Base-by-base conservation (phyloP, 2,888 invertebrate species). In the Xylocampa areola region DNA sequence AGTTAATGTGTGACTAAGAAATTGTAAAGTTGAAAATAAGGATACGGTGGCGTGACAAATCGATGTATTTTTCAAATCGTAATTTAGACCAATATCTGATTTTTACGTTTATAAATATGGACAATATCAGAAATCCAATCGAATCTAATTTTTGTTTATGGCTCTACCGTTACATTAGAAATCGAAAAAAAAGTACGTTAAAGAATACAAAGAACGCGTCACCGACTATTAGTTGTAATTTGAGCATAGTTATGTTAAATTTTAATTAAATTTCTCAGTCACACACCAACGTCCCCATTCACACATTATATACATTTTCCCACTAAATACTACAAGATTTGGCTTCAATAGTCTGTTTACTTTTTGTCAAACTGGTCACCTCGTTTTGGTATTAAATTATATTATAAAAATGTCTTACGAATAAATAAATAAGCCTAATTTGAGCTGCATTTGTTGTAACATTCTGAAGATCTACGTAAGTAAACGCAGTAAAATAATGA, bases 341-440 rank as follows among this genome's bases (percentile, higher is more conserved):
- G 75, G 76, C 73, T 76, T 75, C 49, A 45, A 57, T 73, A 68
- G 62, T 70, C 68, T 69, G 73, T 50, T 43, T 61, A 79, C 70
- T 80, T 77, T 73, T 77, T 79, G 73, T 79, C 68, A 75, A 82
- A 90, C 88, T 90, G 89, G 87, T 90, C 87, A 84, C 82, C 85
- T 79, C 79, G 76, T 82, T 90, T 91, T 91, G 91, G 91, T 90
- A 88, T 88, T 82, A 79, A 79, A 84, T 66, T 62, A 57, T 51
- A 50, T 59, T 51, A 55, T 66, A 70, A 57, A 68, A 60, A 73
- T 48, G 55, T 68, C 66, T 68, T 77, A 76, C 17, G 33, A 45
- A 63, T 73, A 70, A 73, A 75, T 75, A 73, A 69, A 67, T 71
- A 72, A 37, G 21, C 43, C 61, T 75, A 68, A 61, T 30, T 40